Conservation (phyloP, 2,888 invertebrate species). For the Phaonia tiefii region DNA sequence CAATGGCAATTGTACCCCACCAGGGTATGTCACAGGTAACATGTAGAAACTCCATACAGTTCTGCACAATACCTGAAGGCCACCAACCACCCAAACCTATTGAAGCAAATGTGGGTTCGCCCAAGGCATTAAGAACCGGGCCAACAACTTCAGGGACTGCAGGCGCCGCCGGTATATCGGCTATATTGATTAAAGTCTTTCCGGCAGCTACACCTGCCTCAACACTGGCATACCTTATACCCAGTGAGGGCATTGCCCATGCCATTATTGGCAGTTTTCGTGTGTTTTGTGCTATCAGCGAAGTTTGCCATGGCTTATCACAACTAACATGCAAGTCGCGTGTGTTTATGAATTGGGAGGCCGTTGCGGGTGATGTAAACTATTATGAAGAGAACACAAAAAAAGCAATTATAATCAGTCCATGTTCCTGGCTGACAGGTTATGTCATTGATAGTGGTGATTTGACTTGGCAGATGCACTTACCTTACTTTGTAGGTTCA, state of each 20-base stretch:
- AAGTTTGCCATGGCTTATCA: conserved; percentile 30
- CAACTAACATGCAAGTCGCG: conserved; percentile 71
- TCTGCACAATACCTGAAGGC: conserved; percentile 91
- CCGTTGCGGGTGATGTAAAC: conserved; percentile 55
- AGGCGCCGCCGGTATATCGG: conserved; percentile 76
- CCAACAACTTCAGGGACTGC: conserved; percentile 69
- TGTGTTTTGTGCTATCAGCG: neutral
- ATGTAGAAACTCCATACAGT: conserved; percentile 91
- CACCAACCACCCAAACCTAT: conserved; percentile 91
- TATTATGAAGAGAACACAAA: conserved; percentile 56
- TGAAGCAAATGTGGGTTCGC: conserved; percentile 90
- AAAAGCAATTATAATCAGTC: conserved; percentile 44
- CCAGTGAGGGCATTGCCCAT: conserved; percentile 52
- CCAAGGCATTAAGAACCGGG: conserved; percentile 75
- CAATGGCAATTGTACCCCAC: conserved; percentile 93
- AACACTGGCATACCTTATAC: conserved; percentile 73
- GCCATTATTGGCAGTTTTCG: conserved; percentile 47
- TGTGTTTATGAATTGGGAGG: conserved; percentile 46
- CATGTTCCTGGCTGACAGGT: conserved; percentile 71
- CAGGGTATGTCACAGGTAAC: conserved; percentile 92
- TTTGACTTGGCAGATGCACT: conserved; percentile 47
- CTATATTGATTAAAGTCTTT: conserved; percentile 71
- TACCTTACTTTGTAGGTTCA: conserved; percentile 70
- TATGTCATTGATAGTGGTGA: conserved; percentile 72
- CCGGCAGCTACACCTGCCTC: conserved; percentile 46